Evolutionary conservation across 2,113 vertebrate genomes (phyloP).

Genomic region (Ailurus styani): DNA sequence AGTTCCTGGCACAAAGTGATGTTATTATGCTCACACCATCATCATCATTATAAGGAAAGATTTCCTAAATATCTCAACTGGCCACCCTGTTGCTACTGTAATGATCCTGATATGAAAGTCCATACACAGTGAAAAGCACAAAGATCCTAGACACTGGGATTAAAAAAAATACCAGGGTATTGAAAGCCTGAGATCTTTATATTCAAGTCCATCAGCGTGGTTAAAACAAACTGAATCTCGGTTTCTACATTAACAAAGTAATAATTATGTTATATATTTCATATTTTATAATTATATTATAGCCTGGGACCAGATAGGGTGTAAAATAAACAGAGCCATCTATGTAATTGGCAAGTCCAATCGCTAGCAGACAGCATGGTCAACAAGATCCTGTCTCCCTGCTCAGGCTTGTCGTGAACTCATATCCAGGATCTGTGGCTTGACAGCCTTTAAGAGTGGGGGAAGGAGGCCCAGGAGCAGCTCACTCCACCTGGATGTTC

Average conservation of each 20-base stretch:
- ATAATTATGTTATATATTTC: background rate
- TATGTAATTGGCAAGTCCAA: background rate
- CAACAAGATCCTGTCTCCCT: too few relatives aligned
- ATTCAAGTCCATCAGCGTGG: rapidly evolving
- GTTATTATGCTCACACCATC: background rate
- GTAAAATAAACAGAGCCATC: background rate
- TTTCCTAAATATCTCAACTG: background rate
- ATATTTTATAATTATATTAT: background rate
- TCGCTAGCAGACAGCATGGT: background rate
- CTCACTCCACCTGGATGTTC: rapidly evolving
- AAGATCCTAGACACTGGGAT: background rate
- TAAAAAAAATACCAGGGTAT: background rate
- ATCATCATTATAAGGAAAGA: background rate
- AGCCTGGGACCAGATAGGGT: background rate
- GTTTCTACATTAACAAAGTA: background rate
- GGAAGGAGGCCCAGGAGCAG: background rate
- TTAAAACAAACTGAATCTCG: background rate
- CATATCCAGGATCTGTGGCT: background rate
- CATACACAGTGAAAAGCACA: background rate
- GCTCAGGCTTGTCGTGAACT: background rate
- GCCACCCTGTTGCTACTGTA: background rate
- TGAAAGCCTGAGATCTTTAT: background rate
- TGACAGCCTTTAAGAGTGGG: background rate
- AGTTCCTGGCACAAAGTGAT: background rate
- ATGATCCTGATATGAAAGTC: background rate